Base-by-base conservation (phyloP, 2,113 vertebrate species). In the Seriola dumerili region DNA sequence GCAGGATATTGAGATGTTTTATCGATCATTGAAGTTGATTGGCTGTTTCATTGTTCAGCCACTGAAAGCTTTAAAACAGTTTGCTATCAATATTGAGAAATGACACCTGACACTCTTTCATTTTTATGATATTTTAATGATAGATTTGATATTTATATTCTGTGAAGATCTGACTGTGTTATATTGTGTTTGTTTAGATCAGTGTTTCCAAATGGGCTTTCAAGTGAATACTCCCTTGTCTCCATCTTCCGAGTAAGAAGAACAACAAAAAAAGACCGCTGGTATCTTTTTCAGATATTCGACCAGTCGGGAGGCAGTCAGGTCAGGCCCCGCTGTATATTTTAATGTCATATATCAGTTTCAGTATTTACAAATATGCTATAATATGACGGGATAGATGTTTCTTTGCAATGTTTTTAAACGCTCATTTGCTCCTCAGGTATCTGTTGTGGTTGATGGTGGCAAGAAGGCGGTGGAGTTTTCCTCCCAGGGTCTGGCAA, bases 211-310 rank as follows among this genome's bases (percentile, higher is more conserved):
- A 94, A 91, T 67, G 98, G 97, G 1, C 88, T 99, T 85, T 96
- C 98, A 84, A 95, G 95, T 66, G 97, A 99, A 80, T 98, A 96
- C 52, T 96, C 96, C 40, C 68, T 99, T 29, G 92, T 96, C 36
- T 91, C 97, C 76, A 92, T 76, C 0, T 97, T 99, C 91, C 97
- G 98, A 58, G 91, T 99, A 16, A 94, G 98, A 72, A 95, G 96
- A 92, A 98, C 89, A 46, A 97, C 97, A 50, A 99, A 97, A 93
- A 98, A 95, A 84, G 97, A 98, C 19, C 96, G 97, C 50, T 99
- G 98, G 98, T 96, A 97, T 91, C 94, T 99, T 80, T 97, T 97
- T 97, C 97, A 98, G 94, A 92, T 99, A 88, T 96, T 97, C 83
- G 95, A 97, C 93, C 94, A 96, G 59, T 92, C 94, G 46, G 96